phyloP scores from a whole-genome alignment of 2,113 vertebrate genomes.

The Gobiocypris rarus region DNA sequence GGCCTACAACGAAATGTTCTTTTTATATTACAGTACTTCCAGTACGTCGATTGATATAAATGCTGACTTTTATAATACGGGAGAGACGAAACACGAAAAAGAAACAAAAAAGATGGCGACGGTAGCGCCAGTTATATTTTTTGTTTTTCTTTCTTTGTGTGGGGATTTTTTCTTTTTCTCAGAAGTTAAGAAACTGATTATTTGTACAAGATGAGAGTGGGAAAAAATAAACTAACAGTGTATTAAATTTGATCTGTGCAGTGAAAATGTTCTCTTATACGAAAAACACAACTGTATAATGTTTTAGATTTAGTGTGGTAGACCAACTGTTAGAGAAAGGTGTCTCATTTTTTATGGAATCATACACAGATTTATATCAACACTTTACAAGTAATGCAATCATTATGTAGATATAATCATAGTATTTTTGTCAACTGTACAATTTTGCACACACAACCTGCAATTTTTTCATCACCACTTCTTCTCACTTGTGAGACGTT shows the following conservation, averaged over 20 bases:
- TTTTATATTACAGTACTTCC: constrained; percentile 90
- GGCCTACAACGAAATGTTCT: constrained; percentile 85
- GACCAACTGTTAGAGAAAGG: constrained; percentile 88
- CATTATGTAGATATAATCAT: constrained; percentile 86
- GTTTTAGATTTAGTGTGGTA: constrained; percentile 94
- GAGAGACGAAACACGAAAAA: constrained; percentile 78
- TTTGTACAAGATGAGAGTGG: constrained; percentile 79
- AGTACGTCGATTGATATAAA: constrained; percentile 93
- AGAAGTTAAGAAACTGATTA: constrained; percentile 62
- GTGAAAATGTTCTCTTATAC: constrained; percentile 94
- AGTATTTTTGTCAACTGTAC: constrained; percentile 88
- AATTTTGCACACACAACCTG: constrained; percentile 89
- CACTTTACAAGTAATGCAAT: constrained; percentile 91
- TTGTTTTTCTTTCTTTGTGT: constrained; percentile 72
- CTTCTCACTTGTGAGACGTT: constrained; percentile 66
- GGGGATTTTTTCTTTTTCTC: constrained; percentile 73
- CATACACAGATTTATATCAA: constrained; percentile 91
- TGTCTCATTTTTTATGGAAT: constrained; percentile 91
- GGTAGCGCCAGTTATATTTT: constrained; percentile 91
- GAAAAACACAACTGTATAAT: constrained; percentile 86
- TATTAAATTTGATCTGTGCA: constrained; percentile 94
- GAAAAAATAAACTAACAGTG: constrained; percentile 84
- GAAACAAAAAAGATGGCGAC: constrained; percentile 82
- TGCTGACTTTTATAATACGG: constrained; percentile 95
- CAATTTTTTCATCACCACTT: constrained; percentile 79